Conservation (phyloP, 2,888 invertebrate species). For the Incurvaria masculella region DNA sequence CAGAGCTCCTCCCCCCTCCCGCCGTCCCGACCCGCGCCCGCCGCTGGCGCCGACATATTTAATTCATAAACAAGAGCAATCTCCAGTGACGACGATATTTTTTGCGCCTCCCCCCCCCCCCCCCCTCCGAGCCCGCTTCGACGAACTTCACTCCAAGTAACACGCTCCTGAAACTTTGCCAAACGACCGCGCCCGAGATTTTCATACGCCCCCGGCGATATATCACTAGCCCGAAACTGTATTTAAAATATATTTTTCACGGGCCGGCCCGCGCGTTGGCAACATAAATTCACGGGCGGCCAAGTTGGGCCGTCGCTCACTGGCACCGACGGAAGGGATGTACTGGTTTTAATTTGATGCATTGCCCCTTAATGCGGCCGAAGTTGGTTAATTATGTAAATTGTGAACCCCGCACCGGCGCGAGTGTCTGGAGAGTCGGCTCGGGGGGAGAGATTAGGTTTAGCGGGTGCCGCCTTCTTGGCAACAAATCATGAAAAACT, state of each 20-base stretch:
- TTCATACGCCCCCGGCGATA: slow-evolving; percentile 18
- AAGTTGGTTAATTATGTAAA: slow-evolving; percentile 50
- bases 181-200: slow-evolving; percentile 16
- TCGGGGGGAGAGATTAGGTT: background rate
- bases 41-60: background rate
- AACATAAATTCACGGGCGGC: slow-evolving; percentile 28
- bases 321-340: slow-evolving; percentile 11
- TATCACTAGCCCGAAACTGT: slow-evolving; percentile 21
- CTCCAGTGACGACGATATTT: background rate
- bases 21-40: background rate
- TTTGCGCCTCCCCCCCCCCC: background rate
- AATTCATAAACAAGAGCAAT: background rate
- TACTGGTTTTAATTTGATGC: slow-evolving; percentile 3
- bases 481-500: background rate
- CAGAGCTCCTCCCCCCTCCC: background rate
- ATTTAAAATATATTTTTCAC: slow-evolving; percentile 30
- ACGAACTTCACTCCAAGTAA: slow-evolving; percentile 6
- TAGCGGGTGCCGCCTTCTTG: background rate
- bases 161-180: slow-evolving; percentile 25
- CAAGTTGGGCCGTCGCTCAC: slow-evolving; percentile 18
- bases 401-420: slow-evolving; percentile 31
- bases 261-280: slow-evolving; percentile 10
- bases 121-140: background rate
- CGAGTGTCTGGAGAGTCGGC: slow-evolving; percentile 8
- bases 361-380: slow-evolving; percentile 1